Evolutionary conservation across 2,113 vertebrate genomes (phyloP).

Genomic region (Nothoprocta pentlandii): DNA sequence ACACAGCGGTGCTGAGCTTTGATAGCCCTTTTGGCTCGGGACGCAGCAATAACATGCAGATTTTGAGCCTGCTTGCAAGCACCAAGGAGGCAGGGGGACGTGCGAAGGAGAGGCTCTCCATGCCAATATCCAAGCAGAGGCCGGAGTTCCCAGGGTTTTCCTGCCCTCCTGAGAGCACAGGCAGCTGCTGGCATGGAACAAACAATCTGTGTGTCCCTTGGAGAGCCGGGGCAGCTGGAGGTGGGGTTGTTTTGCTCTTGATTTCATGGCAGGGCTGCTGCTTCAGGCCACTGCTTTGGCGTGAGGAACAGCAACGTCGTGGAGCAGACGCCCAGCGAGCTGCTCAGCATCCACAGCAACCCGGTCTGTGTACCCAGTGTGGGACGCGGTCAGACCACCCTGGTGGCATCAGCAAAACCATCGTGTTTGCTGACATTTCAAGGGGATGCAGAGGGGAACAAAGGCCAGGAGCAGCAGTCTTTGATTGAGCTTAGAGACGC

Average conservation of each 20-base stretch:
- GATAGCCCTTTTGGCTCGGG: neutral
- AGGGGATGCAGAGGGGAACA: slow-evolving; percentile 16
- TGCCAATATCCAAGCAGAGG: neutral
- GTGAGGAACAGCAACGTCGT: slow-evolving; percentile 46
- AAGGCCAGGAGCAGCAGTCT: slow-evolving; percentile 40
- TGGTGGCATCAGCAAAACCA: slow-evolving; percentile 27
- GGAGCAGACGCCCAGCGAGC: slow-evolving; percentile 17
- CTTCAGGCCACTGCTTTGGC: slow-evolving; percentile 41
- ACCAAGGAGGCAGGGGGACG: neutral
- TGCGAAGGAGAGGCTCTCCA: neutral
- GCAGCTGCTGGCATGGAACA: slow-evolving; percentile 40
- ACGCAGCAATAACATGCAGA: neutral
- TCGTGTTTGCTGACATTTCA: slow-evolving; percentile 68
- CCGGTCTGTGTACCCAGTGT: neutral
- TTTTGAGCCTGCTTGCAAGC: neutral
- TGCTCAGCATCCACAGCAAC: neutral
- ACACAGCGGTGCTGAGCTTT: neutral
- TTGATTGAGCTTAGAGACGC: slow-evolving; percentile 21
- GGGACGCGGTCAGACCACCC: slow-evolving; percentile 61
- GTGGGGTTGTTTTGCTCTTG: slow-evolving; percentile 61
- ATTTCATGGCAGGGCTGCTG: slow-evolving; percentile 54
- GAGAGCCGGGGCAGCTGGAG: slow-evolving; percentile 40
- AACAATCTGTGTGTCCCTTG: neutral
- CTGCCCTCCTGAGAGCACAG: neutral
- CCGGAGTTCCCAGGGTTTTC: neutral